Evolutionary conservation across 2,797 vertebrate species (phyloP).

Genomic region (Discoglossus pictus): DNA sequence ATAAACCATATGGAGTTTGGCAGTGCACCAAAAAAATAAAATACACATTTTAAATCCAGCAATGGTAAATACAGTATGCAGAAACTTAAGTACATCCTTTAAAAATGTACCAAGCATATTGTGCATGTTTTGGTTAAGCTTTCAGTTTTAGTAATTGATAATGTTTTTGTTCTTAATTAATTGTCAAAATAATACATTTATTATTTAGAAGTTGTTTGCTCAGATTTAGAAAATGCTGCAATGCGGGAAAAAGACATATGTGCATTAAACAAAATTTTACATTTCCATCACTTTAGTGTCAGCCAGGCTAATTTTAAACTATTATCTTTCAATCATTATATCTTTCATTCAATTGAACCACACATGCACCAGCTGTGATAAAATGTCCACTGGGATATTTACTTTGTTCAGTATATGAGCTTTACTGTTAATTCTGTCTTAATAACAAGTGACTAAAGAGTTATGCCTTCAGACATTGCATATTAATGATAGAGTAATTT

Average conservation of each 20-base stretch:
- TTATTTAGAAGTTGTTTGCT: constrained; percentile 19
- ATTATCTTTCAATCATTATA: constrained; percentile 55
- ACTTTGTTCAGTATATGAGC: constrained; percentile 43
- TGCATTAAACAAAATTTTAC: constrained; percentile 54
- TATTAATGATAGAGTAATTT: background rate
- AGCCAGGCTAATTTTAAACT: constrained; percentile 54
- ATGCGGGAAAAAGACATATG: constrained; percentile 40
- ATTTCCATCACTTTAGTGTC: constrained; percentile 53
- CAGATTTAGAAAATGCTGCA: constrained; percentile 52
- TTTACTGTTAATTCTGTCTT: constrained; percentile 49
- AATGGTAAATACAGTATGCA: no score
- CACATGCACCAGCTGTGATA: constrained; percentile 47
- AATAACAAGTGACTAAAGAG: constrained; percentile 46
- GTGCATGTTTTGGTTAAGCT: no score
- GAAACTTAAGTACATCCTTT: no score
- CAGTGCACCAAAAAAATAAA: no score
- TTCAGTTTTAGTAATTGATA: no score
- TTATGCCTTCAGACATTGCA: constrained; percentile 20
- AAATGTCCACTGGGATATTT: constrained; percentile 54
- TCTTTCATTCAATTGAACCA: constrained; percentile 53
- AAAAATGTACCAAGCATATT: no score
- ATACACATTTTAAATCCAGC: no score
- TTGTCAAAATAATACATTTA: no score
- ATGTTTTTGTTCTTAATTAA: no score
- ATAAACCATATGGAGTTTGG: no score